A percentile compares a stretch with the other conserved stretches of the same genome.
Conservation (phyloP, 2,888 invertebrate species). For the Rhamnusium bicolor region DNA sequence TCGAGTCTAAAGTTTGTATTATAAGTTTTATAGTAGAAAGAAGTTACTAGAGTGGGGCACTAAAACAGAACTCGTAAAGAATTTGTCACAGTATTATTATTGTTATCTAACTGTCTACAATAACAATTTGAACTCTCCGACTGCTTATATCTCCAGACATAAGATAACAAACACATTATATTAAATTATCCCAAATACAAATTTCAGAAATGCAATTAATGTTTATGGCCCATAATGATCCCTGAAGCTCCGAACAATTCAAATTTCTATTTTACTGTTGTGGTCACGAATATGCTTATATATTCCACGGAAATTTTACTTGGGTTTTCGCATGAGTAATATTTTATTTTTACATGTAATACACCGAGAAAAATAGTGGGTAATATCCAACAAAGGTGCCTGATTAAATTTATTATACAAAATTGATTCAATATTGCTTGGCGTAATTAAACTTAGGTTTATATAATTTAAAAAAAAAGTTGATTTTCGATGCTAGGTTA, state of each 20-base stretch:
- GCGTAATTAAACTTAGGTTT: too few species aligned
- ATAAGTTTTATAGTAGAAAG: background rate
- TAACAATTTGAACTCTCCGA: background rate
- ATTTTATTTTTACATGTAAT: too few species aligned
- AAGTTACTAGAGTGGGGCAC: background rate
- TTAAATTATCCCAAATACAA: constrained; percentile 22
- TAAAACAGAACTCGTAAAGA: constrained; percentile 6
- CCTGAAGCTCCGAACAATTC: constrained; percentile 20
- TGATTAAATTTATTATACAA: too few species aligned
- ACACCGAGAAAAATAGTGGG: too few species aligned
- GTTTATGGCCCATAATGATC: constrained; percentile 28
- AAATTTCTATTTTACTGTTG: constrained; percentile 37
- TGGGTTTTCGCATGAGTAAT: constrained; percentile 22
- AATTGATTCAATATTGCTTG: too few species aligned
- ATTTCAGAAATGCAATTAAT: constrained; percentile 28
- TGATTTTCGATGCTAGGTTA: too few species aligned
- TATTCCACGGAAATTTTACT: constrained; percentile 1
- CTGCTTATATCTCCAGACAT: constrained; percentile 3
- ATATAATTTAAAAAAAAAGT: too few species aligned
- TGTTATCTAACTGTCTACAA: background rate
- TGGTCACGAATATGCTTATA: constrained; percentile 24
- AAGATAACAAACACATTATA: constrained; percentile 12
- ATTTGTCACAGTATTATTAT: background rate
- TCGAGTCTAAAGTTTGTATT: constrained; percentile 4
- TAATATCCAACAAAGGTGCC: too few species aligned